phyloP scores from a whole-genome alignment of 2,888 invertebrate species.

The Empis stercorea region DNA sequence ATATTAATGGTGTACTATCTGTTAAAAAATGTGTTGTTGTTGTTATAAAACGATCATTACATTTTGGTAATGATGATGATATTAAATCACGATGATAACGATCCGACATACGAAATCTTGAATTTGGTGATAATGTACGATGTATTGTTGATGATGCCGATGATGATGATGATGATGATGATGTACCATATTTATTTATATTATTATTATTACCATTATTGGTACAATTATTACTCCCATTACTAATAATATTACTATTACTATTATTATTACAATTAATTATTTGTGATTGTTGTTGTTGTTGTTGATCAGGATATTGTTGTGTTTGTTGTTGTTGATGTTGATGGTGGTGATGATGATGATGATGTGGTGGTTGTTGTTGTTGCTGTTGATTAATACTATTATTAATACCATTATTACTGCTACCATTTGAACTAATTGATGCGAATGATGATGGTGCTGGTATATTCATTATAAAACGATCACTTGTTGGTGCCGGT shows the following conservation, averaged over 20 bases:
- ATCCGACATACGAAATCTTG: slow-evolving; percentile 28
- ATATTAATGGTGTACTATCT: slow-evolving; percentile 23
- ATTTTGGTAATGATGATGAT: no score
- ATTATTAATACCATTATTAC: slow-evolving; percentile 1
- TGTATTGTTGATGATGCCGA: slow-evolving; percentile 16
- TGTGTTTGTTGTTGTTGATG: not conserved
- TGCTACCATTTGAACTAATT: slow-evolving; percentile 10
- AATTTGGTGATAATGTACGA: slow-evolving; percentile 30
- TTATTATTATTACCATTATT: no score
- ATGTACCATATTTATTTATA: not conserved
- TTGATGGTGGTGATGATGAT: slow-evolving; percentile 1
- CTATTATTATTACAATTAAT: no score
- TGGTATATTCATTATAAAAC: slow-evolving; percentile 22
- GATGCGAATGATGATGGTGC: slow-evolving; percentile 14
- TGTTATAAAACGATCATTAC: slow-evolving; percentile 19
- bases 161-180: no score
- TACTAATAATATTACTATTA: not conserved
- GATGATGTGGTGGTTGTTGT: slow-evolving; percentile 4
- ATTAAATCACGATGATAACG: slow-evolving; percentile 28
- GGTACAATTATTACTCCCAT: not conserved
- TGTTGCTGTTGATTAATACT: no score
- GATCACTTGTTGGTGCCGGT: slow-evolving; percentile 34
- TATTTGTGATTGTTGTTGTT: not conserved
- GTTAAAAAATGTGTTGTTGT: slow-evolving; percentile 23
- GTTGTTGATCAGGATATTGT: slow-evolving; percentile 3